These are phyloP conservation scores for Aphidius gifuensis DNA, from an alignment of 1,140 invertebrate species.

Conservation along the genomic window DNA sequence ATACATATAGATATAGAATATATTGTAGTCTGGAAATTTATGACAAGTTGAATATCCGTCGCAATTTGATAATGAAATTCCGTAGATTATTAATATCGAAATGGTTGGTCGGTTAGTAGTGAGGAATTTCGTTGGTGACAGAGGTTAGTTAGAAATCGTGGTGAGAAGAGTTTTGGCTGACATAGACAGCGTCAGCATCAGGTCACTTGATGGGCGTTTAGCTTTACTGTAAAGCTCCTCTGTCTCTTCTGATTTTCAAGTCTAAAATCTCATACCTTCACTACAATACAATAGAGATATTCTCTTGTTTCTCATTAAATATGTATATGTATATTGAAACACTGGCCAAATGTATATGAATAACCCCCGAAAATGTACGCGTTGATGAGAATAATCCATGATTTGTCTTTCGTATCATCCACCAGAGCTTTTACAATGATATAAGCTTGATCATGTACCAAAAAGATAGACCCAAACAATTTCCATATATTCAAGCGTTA, in stretches of 20 bases:
- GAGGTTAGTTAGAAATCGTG: neutral
- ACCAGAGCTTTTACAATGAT: neutral
- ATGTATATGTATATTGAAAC: too few species aligned
- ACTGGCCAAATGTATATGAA: too few species aligned
- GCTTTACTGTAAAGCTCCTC: neutral
- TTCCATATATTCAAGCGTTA: neutral
- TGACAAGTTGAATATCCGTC: too few species aligned
- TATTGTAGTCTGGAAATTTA: too few species aligned
- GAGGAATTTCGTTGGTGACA: too few species aligned
- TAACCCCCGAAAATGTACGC: neutral
- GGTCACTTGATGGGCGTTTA: constrained; percentile 15
- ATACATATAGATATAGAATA: too few species aligned
- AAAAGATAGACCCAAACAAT: neutral
- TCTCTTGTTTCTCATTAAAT: too few species aligned
- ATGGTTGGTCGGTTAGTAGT: too few species aligned
- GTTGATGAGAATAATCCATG: constrained; percentile 16
- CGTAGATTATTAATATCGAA: constrained; percentile 42
- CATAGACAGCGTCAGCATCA: constrained; percentile 17
- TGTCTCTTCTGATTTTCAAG: neutral
- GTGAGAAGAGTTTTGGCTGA: constrained; percentile 17
- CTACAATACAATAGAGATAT: too few species aligned
- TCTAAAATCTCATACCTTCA: too few species aligned
- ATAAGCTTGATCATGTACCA: neutral
- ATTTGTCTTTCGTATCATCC: neutral
- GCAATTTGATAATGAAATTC: constrained; percentile 40